A percentile compares a stretch with the other conserved stretches of the same genome.
phyloP scores from a whole-genome alignment of 2,888 invertebrate genomes.

The Leucophenga maculata region DNA sequence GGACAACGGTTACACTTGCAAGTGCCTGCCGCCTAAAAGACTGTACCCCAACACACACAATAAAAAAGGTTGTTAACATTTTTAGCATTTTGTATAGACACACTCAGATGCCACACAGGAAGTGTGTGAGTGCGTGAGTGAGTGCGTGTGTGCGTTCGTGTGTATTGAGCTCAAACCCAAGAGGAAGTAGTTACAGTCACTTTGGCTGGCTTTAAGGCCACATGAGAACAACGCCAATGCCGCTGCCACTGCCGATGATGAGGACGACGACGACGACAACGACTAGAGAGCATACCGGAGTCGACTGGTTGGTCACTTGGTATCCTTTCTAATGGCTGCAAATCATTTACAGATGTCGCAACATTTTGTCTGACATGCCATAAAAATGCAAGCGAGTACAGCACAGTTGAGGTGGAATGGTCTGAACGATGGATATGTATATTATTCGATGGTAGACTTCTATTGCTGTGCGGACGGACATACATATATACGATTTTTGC shows the following conservation, averaged over 20 bases:
- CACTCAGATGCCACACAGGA: conserved; percentile 2
- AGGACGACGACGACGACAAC: neutral
- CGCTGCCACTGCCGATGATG: neutral
- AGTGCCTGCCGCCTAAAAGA: neutral
- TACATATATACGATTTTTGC: conserved; percentile 38
- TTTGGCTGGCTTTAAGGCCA: neutral
- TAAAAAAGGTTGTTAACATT: conserved; percentile 24
- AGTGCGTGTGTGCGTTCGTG: conserved; percentile 4
- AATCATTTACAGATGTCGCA: conserved; percentile 65
- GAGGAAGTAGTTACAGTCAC: neutral
- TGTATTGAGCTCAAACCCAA: neutral
- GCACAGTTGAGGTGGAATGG: too few species aligned
- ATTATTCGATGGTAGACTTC: too few species aligned
- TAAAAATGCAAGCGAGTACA: conserved; percentile 49
- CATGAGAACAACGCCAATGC: neutral
- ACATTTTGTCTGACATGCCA: conserved; percentile 47
- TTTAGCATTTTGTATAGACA: conserved; percentile 1
- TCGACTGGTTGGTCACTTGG: neutral
- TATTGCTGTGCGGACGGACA: too few species aligned
- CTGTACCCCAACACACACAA: neutral
- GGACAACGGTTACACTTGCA: neutral
- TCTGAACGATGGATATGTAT: too few species aligned
- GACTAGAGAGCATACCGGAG: neutral
- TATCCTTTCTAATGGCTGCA: conserved; percentile 52
- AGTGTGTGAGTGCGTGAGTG: neutral